Evolutionary conservation across 1,140 invertebrate species (phyloP), one percentile per base, ranked within the genome.

Genomic region (Atta texana): DNA sequence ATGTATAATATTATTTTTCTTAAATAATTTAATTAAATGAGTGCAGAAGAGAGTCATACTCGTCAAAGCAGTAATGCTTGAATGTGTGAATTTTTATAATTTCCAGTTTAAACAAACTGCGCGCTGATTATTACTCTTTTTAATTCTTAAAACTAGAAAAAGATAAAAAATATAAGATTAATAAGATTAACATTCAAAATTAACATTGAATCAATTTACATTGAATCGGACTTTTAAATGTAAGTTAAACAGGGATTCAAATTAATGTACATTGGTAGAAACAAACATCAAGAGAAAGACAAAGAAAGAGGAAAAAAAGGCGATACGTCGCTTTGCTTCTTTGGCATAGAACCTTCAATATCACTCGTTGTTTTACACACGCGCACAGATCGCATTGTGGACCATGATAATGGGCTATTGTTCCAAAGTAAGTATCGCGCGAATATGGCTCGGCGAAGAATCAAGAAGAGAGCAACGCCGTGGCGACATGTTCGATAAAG

Each of bases 371-470:
- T 51, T 61, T 82, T 49, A 74, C 69, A 74, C 53, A 61, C 68
- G 68, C 31, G 61, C 31, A 49, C 63, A 61, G 80, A 74, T 82
- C 68, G 55, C 55, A 82, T 82, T 74, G 80, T 82, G 68, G 80
- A 82, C 78, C 66, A 71, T 21, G 80, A 82, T 82, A 82, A 82
- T 82, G 69, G 80, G 80, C 80, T 74, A 82, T 82, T 82, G 68
- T 82, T 74, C 53, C 55, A 4, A 82, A 82, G 66, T 82, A 51
- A 44, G 39, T 51, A 72, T 18, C 66, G 51, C 53, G 78, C 53
- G 78, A 34, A 59, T 44, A 81, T 53, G 39, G 18, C 64, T 57
- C 64, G 63, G n/a, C 63, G 53, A 31, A 74, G 80, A 68, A 66
- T 68, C 63, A 44, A 34, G 68, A 44, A 61, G 24, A 39, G 68